These are phyloP conservation scores for Taxidea taxus DNA, from an alignment of 2,113 vertebrate species.

Conservation along the genomic window DNA sequence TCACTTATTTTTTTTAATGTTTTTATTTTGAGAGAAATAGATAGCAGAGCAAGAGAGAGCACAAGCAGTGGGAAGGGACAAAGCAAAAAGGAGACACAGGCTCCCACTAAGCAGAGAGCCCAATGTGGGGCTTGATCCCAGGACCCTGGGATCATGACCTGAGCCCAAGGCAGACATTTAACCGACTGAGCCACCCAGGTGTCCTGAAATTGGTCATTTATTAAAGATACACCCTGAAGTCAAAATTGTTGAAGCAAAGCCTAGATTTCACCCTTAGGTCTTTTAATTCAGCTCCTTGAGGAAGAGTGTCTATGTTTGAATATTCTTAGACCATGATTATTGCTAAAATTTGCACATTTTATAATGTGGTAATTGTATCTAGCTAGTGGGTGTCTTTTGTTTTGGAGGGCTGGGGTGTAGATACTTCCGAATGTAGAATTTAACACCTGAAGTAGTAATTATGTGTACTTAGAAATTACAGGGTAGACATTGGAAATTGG, in stretches of 20 bases:
- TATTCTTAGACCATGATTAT: slow-evolving; percentile 62
- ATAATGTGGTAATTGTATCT: slow-evolving; percentile 76
- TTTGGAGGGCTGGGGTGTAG: slow-evolving; percentile 73
- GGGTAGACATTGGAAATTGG: slow-evolving; percentile 72
- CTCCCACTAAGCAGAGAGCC: neutral
- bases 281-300: slow-evolving; percentile 38
- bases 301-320: slow-evolving; percentile 50
- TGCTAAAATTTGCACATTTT: slow-evolving; percentile 75
- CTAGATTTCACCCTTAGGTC: neutral
- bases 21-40: neutral
- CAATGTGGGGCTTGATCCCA: neutral
- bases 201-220: neutral
- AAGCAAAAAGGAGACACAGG: neutral
- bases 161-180: neutral
- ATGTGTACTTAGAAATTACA: slow-evolving; percentile 78
- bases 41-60: neutral
- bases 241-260: slow-evolving; percentile 45
- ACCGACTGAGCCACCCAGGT: neutral
- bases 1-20: neutral
- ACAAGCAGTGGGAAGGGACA: neutral
- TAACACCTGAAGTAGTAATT: slow-evolving; percentile 80
- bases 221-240: neutral
- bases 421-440: slow-evolving; percentile 68
- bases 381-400: slow-evolving; percentile 76
- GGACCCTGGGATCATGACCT: neutral